These are phyloP conservation scores for Clusia tigrina DNA, from an alignment of 2,888 invertebrate genomes.

Conservation along the genomic window DNA sequence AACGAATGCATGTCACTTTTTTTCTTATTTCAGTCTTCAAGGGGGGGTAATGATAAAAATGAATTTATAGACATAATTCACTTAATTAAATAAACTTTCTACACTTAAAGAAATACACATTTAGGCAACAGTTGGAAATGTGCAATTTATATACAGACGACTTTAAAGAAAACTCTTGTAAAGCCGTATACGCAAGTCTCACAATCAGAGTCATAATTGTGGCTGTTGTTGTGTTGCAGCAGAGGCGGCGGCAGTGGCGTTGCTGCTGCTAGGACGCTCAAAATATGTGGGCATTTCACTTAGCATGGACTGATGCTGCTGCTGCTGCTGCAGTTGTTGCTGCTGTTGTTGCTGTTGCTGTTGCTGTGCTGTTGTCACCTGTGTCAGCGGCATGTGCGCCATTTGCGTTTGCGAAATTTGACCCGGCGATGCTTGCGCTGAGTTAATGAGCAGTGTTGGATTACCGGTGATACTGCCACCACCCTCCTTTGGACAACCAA, in stretches of 20 bases:
- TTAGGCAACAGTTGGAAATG: neutral
- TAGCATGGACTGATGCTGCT: constrained; percentile 33
- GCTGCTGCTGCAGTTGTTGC: constrained; percentile 30
- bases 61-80: too few relatives aligned
- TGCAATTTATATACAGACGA: neutral
- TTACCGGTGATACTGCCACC: constrained; percentile 39
- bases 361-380: constrained; percentile 16
- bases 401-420: constrained; percentile 45
- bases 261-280: constrained; percentile 31
- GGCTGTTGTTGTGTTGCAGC: neutral
- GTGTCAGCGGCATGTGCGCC: constrained; percentile 28
- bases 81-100: neutral
- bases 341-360: constrained; percentile 32
- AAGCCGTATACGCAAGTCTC: constrained; percentile 62
- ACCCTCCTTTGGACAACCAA: constrained; percentile 65
- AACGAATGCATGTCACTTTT: neutral
- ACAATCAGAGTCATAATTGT: constrained; percentile 47
- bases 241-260: neutral
- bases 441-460: constrained; percentile 41
- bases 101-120: neutral
- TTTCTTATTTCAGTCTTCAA: constrained; percentile 52
- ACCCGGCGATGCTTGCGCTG: constrained; percentile 47
- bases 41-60: constrained; percentile 32
- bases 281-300: constrained; percentile 42
- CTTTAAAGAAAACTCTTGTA: constrained; percentile 61